Conservation (phyloP, 2,113 vertebrate species). For the Sakesphorus luctuosus region DNA sequence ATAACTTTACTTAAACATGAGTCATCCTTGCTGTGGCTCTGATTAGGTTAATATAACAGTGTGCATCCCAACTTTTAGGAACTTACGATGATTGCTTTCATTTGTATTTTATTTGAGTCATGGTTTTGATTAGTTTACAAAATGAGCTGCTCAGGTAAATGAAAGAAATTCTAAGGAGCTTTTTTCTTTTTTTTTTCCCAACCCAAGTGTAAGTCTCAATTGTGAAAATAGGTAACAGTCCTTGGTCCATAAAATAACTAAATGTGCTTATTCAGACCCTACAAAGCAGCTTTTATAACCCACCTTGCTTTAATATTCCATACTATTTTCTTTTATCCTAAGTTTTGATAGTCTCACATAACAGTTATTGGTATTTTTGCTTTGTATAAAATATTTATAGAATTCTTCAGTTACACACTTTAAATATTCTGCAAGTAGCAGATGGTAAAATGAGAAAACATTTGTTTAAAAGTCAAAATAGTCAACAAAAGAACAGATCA, state of each 20-base stretch:
- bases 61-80: background rate
- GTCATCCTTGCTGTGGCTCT: background rate
- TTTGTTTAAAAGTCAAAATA: conserved; percentile 20
- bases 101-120: background rate
- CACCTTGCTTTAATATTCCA: background rate
- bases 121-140: background rate
- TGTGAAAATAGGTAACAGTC: background rate
- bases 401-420: background rate
- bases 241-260: background rate
- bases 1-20: background rate
- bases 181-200: background rate
- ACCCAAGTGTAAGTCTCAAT: background rate
- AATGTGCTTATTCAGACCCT: background rate
- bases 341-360: background rate
- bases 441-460: conserved; percentile 25
- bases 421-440: background rate
- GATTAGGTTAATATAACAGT: background rate
- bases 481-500: background rate
- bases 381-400: conserved; percentile 16
- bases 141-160: background rate
- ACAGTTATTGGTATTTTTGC: background rate
- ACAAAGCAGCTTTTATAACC: background rate
- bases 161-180: background rate
- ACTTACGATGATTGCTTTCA: background rate
- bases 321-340: background rate